Evolutionary conservation across 2,797 vertebrate genomes (phyloP).

Genomic region (Phrynocephalus forsythii): DNA sequence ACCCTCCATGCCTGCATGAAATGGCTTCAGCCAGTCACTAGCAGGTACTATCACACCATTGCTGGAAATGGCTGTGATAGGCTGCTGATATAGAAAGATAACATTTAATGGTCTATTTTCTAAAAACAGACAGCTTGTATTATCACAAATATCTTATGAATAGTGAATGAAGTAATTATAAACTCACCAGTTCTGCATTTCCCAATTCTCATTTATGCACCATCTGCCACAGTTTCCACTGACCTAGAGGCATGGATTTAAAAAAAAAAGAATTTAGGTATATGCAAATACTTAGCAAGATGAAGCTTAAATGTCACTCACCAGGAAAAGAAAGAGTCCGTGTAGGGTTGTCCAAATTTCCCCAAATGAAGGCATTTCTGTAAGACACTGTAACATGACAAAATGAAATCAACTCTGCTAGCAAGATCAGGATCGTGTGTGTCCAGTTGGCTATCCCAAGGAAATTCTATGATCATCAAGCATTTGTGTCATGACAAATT

Average conservation of each 20-base stretch:
- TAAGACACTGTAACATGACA: not conserved
- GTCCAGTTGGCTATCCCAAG: not conserved
- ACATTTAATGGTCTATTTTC: not conserved
- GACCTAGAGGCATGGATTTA: not conserved
- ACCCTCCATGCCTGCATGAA: no score
- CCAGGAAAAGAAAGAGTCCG: constrained; percentile 3
- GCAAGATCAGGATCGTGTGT: not conserved
- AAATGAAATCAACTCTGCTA: not conserved
- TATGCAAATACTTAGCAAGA: constrained; percentile 7
- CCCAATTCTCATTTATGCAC: not conserved
- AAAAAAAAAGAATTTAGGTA: not conserved
- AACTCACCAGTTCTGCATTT: not conserved
- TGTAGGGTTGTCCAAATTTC: constrained; percentile 13
- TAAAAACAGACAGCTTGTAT: not conserved
- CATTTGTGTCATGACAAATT: constrained; percentile 1
- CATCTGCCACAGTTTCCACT: constrained; percentile 3
- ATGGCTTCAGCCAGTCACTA: not conserved
- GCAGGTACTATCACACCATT: not conserved
- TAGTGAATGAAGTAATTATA: not conserved
- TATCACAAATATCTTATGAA: not conserved
- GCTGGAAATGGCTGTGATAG: not conserved
- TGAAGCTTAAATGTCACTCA: constrained; percentile 9
- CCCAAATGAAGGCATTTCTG: not conserved
- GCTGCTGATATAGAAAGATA: no score
- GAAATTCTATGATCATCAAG: constrained; percentile 11